These are phyloP conservation scores for Pammene aurita DNA, from an alignment of 2,888 invertebrate species.

Conservation along the genomic window DNA sequence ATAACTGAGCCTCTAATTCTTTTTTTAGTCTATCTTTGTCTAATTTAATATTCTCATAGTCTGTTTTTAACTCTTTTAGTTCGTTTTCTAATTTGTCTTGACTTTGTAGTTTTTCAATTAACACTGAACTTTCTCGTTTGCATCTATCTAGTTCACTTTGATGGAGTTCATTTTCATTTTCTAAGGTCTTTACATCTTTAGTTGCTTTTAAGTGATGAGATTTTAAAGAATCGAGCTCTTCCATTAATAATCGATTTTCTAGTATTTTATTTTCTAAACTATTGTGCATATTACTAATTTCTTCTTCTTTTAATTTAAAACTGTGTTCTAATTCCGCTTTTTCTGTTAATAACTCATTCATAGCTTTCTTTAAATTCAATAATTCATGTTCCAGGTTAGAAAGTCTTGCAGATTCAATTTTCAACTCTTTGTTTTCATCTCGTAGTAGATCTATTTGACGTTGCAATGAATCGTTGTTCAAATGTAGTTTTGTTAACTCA, in stretches of 20 bases:
- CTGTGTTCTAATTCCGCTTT: constrained; percentile 54
- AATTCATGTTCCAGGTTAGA: constrained; percentile 52
- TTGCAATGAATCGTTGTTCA: constrained; percentile 55
- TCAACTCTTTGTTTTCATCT: constrained; percentile 49
- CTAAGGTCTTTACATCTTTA: constrained; percentile 52
- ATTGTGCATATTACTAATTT: constrained; percentile 55
- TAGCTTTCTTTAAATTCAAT: constrained; percentile 48
- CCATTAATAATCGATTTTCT: constrained; percentile 57
- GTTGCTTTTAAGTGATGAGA: constrained; percentile 48
- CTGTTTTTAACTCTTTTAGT: constrained; percentile 55
- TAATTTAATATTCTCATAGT: constrained; percentile 50
- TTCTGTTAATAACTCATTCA: constrained; percentile 52
- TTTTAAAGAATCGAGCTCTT: constrained; percentile 54
- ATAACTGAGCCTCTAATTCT: constrained; percentile 53
- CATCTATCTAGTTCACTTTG: constrained; percentile 52
- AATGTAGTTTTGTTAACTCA: constrained; percentile 52
- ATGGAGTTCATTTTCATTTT: constrained; percentile 56
- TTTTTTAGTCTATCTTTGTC: constrained; percentile 62
- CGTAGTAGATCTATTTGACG: constrained; percentile 49
- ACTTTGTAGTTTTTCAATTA: constrained; percentile 57
- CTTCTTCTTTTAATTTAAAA: constrained; percentile 54
- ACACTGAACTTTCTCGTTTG: constrained; percentile 59
- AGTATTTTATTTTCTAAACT: constrained; percentile 58
- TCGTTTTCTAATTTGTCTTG: constrained; percentile 59
- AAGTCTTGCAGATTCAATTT: constrained; percentile 47